Conservation (phyloP, 2,888 invertebrate species). For the Erebia aethiops region DNA sequence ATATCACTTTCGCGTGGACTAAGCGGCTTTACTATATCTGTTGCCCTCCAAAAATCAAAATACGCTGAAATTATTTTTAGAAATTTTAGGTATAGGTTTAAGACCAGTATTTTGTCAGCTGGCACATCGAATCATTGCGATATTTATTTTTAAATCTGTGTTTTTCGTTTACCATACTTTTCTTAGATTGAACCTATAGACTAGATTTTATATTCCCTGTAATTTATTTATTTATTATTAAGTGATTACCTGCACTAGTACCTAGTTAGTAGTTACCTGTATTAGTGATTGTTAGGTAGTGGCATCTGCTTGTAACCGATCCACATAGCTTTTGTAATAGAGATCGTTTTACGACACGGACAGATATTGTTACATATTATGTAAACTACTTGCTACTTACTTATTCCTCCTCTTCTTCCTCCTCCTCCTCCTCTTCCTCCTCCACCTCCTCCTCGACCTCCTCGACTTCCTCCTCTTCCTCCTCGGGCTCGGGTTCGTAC, state of each 20-base stretch:
- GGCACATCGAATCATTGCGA: background rate
- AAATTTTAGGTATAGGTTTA: background rate
- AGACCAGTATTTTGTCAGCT: background rate
- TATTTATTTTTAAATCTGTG: background rate
- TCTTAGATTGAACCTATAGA: too few species aligned
- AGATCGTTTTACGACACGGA: too few species aligned
- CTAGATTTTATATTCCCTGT: too few species aligned
- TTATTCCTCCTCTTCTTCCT: slow-evolving; percentile 85
- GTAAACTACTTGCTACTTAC: slow-evolving; percentile 51
- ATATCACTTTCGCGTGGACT: background rate
- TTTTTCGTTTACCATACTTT: too few species aligned
- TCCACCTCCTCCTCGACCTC: slow-evolving; percentile 89
- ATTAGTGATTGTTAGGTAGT: too few species aligned
- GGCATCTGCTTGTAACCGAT: too few species aligned
- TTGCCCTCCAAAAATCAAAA: slow-evolving; percentile 7
- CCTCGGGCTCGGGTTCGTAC: slow-evolving; percentile 88
- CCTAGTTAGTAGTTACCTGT: too few species aligned
- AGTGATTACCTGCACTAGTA: too few species aligned
- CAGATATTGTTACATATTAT: too few species aligned
- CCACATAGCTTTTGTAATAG: too few species aligned
- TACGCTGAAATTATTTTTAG: slow-evolving; percentile 5
- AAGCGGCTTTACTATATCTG: background rate
- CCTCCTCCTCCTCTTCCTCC: slow-evolving; percentile 89
- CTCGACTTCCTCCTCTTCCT: slow-evolving; percentile 87
- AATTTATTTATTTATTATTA: too few species aligned